Conservation (phyloP, 2,113 vertebrate species). For the Cacatua alba region DNA sequence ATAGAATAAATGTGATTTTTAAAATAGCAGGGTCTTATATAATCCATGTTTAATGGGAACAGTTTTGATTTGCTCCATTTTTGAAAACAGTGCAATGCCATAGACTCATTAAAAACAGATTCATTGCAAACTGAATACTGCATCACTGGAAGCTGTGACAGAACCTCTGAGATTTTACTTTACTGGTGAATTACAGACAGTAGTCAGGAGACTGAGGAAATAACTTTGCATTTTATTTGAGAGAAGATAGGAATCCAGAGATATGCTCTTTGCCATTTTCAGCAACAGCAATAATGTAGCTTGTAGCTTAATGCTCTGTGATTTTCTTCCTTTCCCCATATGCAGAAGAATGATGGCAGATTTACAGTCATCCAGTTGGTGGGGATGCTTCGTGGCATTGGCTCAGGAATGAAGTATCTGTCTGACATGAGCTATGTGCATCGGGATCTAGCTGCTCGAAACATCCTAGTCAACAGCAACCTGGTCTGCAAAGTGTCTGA, state of each 20-base stretch:
- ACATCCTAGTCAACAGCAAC: conserved; percentile 98
- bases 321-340: neutral
- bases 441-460: conserved; percentile 93
- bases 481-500: conserved; percentile 98
- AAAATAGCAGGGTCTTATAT: conserved; percentile 51
- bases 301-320: conserved; percentile 43
- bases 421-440: conserved; percentile 99
- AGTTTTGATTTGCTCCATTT: conserved; percentile 51
- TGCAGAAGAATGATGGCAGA: conserved; percentile 95
- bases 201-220: conserved; percentile 38
- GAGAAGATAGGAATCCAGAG: neutral
- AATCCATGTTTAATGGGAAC: conserved; percentile 43
- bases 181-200: conserved; percentile 58
- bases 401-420: conserved; percentile 97
- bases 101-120: conserved; percentile 62
- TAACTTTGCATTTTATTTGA: conserved; percentile 18
- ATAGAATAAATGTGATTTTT: neutral
- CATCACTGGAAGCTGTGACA: conserved; percentile 52
- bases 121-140: conserved; percentile 16
- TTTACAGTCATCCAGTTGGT: conserved; percentile 98
- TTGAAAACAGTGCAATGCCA: neutral
- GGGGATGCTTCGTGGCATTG: conserved; percentile 94
- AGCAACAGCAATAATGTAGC: conserved; percentile 12
- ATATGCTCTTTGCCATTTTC: neutral
- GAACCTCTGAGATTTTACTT: neutral